Evolutionary conservation across 2,797 vertebrate species (phyloP), one percentile per base, ranked within the genome.

Genomic region (Parotocinclus haroldoi): DNA sequence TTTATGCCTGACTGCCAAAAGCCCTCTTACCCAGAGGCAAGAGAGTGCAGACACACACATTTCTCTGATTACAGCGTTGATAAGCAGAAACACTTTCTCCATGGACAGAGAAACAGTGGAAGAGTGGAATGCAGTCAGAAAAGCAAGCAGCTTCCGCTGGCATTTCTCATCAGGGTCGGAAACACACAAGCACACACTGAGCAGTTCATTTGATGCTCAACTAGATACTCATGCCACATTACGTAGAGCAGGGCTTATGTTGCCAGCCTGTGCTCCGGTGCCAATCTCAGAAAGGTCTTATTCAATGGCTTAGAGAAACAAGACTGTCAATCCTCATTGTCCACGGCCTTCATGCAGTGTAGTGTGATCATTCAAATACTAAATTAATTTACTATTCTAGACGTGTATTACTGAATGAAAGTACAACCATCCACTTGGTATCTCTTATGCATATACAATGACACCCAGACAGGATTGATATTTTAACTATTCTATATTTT

Each of bases 11-110:
- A 78, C 76, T 76, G 73, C 68, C 69, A 71, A 76, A 76, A 45
- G 42, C 63, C 70, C 59, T 18, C 59, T 73, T 78, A 69, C 58
- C 71, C 70, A 44, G 56, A 71, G 54, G 17, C 68, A 55, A 50
- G 18, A 75, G 42, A 54, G 56, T 61, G 64, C 44, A 69, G 58
- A 61, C 7, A 39, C 55, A 64, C 73, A 60, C 45, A 62, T 48
- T 58, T 75, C 74, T 78, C 73, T 52, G 61, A 71, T 78, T 76
- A 62, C 73, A 71, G 27, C 52, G 38, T 69, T 73, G 76, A 78
- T 71, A 78, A 68, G 53, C 40, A 59, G 57, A 78, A 75, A 71
- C 70, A 73, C 70, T 73, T 76, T 78, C 76, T 63, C 68, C 67
- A 57, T 54, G 58, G 53, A 50, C 50, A 58, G 60, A 66, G 68